A percentile compares a stretch with the other conserved stretches of the same genome.
Evolutionary conservation across 2,888 invertebrate species (phyloP).

Genomic region (Lasioglossum pauxillum): DNA sequence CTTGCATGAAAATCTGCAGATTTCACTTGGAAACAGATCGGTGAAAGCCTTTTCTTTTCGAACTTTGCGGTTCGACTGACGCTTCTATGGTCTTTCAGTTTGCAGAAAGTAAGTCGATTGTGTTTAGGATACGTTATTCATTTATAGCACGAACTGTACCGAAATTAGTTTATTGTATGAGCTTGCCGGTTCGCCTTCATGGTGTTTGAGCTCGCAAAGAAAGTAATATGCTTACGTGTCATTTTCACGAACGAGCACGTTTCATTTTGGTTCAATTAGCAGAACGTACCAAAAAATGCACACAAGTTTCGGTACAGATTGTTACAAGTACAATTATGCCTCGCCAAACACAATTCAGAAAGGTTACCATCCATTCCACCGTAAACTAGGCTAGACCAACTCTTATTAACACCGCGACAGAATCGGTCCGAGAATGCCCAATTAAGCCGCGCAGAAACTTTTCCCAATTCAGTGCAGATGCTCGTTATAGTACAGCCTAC

Average conservation of each 20-base stretch:
- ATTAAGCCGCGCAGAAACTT: background rate
- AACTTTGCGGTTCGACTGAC: background rate
- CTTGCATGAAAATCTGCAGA: background rate
- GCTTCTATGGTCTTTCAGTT: background rate
- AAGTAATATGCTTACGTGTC: background rate
- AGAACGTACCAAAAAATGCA: background rate
- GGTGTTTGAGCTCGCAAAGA: no score
- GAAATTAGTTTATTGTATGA: background rate
- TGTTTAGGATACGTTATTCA: background rate
- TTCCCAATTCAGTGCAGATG: background rate
- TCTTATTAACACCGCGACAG: background rate
- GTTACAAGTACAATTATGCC: background rate
- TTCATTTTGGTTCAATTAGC: background rate
- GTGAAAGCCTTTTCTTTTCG: background rate
- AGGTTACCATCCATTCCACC: background rate
- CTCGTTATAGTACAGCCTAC: background rate
- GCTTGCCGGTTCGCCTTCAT: background rate
- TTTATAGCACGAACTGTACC: background rate
- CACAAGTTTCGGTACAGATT: background rate
- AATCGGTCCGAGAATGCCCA: background rate
- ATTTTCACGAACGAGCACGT: background rate
- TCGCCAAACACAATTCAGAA: background rate
- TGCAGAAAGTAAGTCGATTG: background rate
- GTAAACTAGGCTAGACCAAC: background rate
- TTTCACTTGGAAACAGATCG: background rate